Base-by-base conservation (phyloP, 2,888 invertebrate species). In the Poecilobothrus nobilitatus region DNA sequence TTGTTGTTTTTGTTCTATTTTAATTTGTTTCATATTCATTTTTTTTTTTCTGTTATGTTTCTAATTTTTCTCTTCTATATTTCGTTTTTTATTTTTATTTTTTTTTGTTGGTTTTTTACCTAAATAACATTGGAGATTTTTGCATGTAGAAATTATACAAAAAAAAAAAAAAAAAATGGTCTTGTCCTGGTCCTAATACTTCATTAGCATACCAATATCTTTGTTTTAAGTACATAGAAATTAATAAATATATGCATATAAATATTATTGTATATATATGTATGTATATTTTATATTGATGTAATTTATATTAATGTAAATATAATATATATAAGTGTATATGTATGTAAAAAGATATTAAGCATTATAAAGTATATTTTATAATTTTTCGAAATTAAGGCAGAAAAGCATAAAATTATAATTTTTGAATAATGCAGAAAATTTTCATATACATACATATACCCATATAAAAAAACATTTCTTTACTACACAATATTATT, bases 141-240 rank as follows among this genome's bases (percentile, higher is more conserved):
- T 53, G 53, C 53, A 53, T 53, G 18, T 53, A 18, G 53, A 53
- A 53, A 53, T 53, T 53, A 53, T 53, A 18, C 18, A 53, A 27
- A 27, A 27, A 27, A 27, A 27, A 27, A 27, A 27, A 27, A 27
- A 27, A 27, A 27, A 53, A 53, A 53, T 53, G 53, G 53, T 53
- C 53, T 53, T 53, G 53, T 53, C 53, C 53, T 53, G 53, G 53
- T 53, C 53, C 53, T 53, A 53, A 53, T 53, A 53, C 53, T 53
- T 53, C 53, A 53, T 53, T 53, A 53, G 53, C 53, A 53, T 53
- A 53, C 53, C 53, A 53, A 53, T 53, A 53, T 53, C 12, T 53
- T 53, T 53, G 18, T 41, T 15, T 53, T 12, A 37, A 37, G 53
- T 53, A 53, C 15, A 53, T 53, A 18, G 6, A 12, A 53, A 53